Conservation (phyloP, 2,888 invertebrate genomes). For the Fragum sueziense region DNA sequence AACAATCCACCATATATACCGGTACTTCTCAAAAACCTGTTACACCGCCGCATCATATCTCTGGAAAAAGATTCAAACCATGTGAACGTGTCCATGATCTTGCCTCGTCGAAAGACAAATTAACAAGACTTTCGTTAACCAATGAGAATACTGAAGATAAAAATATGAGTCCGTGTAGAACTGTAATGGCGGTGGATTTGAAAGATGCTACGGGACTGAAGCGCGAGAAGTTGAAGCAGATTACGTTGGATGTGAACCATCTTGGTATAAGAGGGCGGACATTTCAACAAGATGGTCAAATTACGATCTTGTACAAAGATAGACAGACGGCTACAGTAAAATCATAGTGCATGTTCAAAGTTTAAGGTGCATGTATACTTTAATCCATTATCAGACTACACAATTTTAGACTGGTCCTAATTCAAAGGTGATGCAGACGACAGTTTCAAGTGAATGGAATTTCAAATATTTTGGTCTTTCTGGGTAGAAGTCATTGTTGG, state of each 20-base stretch:
- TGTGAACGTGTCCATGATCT: constrained; percentile 43
- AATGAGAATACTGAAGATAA: not conserved
- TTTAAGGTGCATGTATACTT: too few species aligned
- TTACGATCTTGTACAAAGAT: constrained; percentile 41
- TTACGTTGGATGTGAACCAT: constrained; percentile 52
- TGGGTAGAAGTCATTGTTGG: too few species aligned
- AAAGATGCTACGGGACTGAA: constrained; percentile 18
- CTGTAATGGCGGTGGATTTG: constrained; percentile 42
- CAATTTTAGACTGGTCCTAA: too few species aligned
- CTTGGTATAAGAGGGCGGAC: constrained; percentile 53
- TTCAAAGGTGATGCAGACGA: too few species aligned
- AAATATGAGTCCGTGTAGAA: constrained; percentile 20
- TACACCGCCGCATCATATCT: constrained; percentile 42
- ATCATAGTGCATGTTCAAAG: not conserved
- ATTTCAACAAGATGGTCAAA: constrained; percentile 36
- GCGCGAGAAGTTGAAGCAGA: constrained; percentile 30
- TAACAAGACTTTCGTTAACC: constrained; percentile 32
- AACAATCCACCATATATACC: constrained; percentile 9
- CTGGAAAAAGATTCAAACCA: constrained; percentile 39
- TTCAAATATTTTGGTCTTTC: too few species aligned
- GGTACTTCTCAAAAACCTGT: constrained; percentile 9
- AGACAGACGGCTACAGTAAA: constrained; percentile 25
- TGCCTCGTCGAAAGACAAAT: constrained; percentile 28
- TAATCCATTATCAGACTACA: too few species aligned
- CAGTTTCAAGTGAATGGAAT: too few species aligned